Evolutionary conservation across 2,113 vertebrate species (phyloP), one percentile per base, ranked within the genome.

Genomic region (Gobius niger): DNA sequence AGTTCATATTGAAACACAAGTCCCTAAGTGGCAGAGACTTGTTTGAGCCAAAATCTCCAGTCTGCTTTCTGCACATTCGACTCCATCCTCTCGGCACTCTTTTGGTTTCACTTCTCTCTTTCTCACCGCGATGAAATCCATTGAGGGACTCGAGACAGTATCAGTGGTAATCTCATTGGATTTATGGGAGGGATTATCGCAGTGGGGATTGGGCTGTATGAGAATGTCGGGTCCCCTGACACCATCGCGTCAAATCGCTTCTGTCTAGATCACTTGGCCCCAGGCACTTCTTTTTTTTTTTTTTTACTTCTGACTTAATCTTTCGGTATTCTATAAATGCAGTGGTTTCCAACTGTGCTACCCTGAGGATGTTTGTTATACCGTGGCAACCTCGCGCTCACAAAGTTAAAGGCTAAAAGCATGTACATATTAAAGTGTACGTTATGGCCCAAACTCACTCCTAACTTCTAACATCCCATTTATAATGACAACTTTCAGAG

Each of bases 101-200:
- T 67, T 47, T 47, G 63, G 65, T 44, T 63, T 47, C 56, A 44
- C 76, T 82, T 68, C 24, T 57, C 54, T 57, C 53, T 60, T 70
- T 82, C 61, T 65, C 44, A 47, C 61, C 64, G 34, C 69, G 76
- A 81, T 85, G 72, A 78, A 50, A 82, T 47, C 42, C 18, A 64
- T 18, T 15, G 63, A 53, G 68, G 76, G 71, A 68, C 80, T 51
- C 67, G 73, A 75, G 70, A 70, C 70, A 47, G 42, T 70, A 73
- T 77, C 72, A 50, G 40, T 56, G 49, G 6, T 81, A 75, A 82
- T 84, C 74, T 68, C 73, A 54, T 68, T 50, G 60, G 79, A 77
- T 84, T 76, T 76, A 79, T 68, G 73, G 47, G 52, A 65, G 15
- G 78, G 81, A 85, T 85, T 82, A 86, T 79, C 24, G 73, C 72